These are phyloP conservation scores for Agonopterix arenella DNA, from an alignment of 2,888 invertebrate species.

Conservation along the genomic window DNA sequence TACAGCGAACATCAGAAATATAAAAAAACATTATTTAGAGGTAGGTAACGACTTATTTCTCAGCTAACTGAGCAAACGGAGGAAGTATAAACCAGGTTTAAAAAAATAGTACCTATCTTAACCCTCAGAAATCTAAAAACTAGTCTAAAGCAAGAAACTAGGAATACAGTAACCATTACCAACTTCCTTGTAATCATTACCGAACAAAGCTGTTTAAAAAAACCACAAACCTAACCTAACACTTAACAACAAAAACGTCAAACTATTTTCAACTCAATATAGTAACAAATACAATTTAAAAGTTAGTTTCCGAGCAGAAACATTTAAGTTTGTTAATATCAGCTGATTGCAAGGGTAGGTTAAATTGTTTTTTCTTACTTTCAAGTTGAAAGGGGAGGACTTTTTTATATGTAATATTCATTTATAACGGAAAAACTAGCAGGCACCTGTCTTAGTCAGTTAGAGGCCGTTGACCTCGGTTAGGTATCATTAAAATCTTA, in stretches of 20 bases:
- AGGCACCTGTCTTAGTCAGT: slow-evolving; percentile 23
- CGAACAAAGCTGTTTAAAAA: neutral
- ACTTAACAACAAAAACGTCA: too few relatives aligned
- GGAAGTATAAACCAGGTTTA: too few relatives aligned
- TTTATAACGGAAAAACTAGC: slow-evolving; percentile 18
- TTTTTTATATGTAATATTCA: slow-evolving; percentile 2
- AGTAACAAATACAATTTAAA: too few relatives aligned
- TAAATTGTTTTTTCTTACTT: slow-evolving; percentile 10
- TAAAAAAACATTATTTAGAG: too few relatives aligned
- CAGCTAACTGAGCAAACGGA: too few relatives aligned
- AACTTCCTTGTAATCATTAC: neutral
- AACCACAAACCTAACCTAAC: neutral
- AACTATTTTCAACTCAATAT: too few relatives aligned
- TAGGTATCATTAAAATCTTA: neutral
- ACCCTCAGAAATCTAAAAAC: too few relatives aligned
- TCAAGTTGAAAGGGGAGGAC: slow-evolving; percentile 14
- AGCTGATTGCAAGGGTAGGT: slow-evolving; percentile 17
- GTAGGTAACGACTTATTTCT: too few relatives aligned
- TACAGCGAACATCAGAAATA: too few relatives aligned
- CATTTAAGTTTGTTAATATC: slow-evolving; percentile 8
- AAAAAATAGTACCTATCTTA: too few relatives aligned
- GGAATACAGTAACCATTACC: neutral
- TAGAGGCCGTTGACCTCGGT: slow-evolving; percentile 11
- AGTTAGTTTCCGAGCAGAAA: too few relatives aligned
- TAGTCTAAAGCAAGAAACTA: neutral